Evolutionary conservation across 2,113 vertebrate species (phyloP), one percentile per base, ranked within the genome.

Genomic region (Empidonax alnorum): DNA sequence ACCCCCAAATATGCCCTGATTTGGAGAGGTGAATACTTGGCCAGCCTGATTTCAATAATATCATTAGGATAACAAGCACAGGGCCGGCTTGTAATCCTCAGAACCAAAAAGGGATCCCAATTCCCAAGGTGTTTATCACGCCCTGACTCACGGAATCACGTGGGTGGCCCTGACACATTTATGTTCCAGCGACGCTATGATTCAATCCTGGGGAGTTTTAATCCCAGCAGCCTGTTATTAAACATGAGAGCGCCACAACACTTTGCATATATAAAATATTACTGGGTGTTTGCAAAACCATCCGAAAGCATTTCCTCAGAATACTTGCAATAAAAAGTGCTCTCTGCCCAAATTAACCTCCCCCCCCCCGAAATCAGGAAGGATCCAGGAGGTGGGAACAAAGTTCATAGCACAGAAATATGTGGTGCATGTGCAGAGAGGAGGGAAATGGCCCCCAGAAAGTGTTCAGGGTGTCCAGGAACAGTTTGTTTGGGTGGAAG

Each of bases 141-240:
- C 22, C 12, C 53, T 94, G 77, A 82, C 27, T 94, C 90, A 90
- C 58, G 58, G 66, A 16, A 49, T 19, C 92, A 87, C 78, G 25
- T 85, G 90, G 66, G 84, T 10, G 67, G 63, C 92, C 42, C 55
- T 93, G 85, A 50, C 94, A 76, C 47, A 66, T 75, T 59, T 74
- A 10, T 83, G 58, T 90, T 37, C 18, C 69, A 97, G 92, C 21
- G 90, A 97, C 95, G 96, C 96, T 42, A 21, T 97, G 96, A 97
- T 66, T 97, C 95, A 97, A 0, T 10, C 8, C 53, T 3, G n/a
- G 24, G 85, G 77, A 84, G 22, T 62, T 93, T 93, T 53, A 49
- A 41, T 53, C 5, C 46, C 44, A 6, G 9, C 71, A 83, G 59
- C 88, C 94, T 95, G 88, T 97, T 78, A 97, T 97, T 97, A 97